Evolutionary conservation across 2,113 vertebrate species (phyloP).

Genomic region (Thalassarche chlororhynchos): DNA sequence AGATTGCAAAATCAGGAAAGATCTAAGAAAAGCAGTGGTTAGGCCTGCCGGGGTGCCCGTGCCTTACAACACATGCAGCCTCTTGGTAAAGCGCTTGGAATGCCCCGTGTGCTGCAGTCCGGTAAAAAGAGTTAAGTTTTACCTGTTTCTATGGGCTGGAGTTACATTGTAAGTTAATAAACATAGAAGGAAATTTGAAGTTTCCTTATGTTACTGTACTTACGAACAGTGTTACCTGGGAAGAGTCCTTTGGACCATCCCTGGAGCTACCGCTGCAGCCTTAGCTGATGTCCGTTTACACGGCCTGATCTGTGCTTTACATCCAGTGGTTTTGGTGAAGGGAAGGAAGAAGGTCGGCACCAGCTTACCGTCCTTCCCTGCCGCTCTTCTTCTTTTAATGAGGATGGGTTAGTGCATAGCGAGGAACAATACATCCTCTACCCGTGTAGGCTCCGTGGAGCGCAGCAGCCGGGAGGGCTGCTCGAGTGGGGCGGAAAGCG

Average conservation of each 20-base stretch:
- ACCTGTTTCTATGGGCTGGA: background rate
- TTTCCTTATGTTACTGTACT: background rate
- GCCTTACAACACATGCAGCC: rapidly evolving
- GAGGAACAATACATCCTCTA: no score
- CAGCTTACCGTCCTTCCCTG: background rate
- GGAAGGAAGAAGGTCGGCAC: no score
- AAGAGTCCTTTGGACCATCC: background rate
- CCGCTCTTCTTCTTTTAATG: background rate
- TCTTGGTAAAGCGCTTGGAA: rapidly evolving
- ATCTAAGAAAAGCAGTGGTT: rapidly evolving
- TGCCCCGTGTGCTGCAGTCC: rapidly evolving
- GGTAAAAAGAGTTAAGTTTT: background rate
- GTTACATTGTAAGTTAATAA: background rate
- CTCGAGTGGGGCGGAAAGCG: background rate
- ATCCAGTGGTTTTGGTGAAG: rapidly evolving
- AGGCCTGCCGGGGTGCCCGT: rapidly evolving
- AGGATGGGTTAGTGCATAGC: background rate
- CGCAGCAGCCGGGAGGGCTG: no score
- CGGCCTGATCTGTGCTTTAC: no score
- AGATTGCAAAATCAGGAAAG: background rate
- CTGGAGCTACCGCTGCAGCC: no score
- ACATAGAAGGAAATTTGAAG: rapidly evolving
- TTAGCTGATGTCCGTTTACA: no score
- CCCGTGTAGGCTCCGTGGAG: background rate
- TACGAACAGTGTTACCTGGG: background rate